Conservation (phyloP, 2,113 vertebrate genomes). For the Apistogramma diplotaenia region DNA sequence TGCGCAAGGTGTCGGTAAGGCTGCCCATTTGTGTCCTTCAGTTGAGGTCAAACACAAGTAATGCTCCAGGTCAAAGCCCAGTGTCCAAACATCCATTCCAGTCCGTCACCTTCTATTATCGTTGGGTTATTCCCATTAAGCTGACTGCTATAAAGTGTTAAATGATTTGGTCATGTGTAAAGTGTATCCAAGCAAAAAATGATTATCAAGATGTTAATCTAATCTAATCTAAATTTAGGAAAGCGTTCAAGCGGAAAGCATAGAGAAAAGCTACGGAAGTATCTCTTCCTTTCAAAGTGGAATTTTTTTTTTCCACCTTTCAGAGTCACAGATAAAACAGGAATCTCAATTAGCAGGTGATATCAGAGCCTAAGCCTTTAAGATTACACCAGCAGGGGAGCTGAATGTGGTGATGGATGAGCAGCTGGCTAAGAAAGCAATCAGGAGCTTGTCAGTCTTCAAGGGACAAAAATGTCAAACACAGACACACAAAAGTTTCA, state of each 20-base stretch:
- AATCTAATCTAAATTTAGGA: constrained; percentile 28
- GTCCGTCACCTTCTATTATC: constrained; percentile 54
- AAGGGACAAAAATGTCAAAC: neutral
- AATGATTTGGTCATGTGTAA: constrained; percentile 52
- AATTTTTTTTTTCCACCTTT: neutral
- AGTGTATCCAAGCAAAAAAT: constrained; percentile 41
- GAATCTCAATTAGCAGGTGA: constrained; percentile 1
- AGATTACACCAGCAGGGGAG: neutral
- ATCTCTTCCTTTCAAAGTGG: neutral
- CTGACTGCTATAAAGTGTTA: constrained; percentile 30
- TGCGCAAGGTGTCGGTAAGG: neutral
- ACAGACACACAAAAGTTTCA: neutral
- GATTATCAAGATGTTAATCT: constrained; percentile 52
- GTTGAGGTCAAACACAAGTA: constrained; percentile 25
- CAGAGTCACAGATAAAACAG: neutral
- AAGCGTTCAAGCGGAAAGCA: constrained; percentile 16
- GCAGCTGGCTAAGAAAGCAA: neutral
- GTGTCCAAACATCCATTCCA: constrained; percentile 45
- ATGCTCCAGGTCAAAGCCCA: constrained; percentile 31
- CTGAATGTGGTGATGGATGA: neutral
- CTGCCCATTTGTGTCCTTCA: neutral
- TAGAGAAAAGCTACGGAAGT: neutral
- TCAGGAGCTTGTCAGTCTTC: neutral
- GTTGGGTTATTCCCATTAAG: constrained; percentile 43
- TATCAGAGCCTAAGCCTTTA: neutral